A percentile compares a stretch with the other conserved stretches of the same genome.
These are phyloP conservation scores for Tenthredo livida DNA, from an alignment of 2,888 invertebrate species.

Conservation along the genomic window DNA sequence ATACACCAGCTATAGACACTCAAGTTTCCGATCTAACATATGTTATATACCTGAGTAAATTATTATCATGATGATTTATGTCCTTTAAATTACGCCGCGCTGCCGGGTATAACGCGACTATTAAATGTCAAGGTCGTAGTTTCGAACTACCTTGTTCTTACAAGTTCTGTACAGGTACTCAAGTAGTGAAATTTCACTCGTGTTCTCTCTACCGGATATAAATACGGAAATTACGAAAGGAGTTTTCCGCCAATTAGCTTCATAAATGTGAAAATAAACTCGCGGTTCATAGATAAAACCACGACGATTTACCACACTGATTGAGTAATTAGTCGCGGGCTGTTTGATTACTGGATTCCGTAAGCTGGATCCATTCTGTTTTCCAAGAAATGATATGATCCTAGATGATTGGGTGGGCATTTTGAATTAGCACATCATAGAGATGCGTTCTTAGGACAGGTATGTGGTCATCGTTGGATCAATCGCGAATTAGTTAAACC, in stretches of 20 bases:
- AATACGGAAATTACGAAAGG: not conserved
- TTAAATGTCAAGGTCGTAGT: conserved; percentile 10
- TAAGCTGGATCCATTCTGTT: not conserved
- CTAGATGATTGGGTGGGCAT: not conserved
- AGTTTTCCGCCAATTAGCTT: not conserved
- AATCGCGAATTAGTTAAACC: not conserved
- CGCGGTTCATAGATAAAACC: not conserved
- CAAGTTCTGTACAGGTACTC: not conserved
- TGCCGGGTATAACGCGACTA: not conserved
- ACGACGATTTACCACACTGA: not conserved
- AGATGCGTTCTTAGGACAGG: not conserved
- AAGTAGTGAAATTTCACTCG: not conserved
- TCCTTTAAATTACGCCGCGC: not conserved
- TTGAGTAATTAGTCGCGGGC: not conserved
- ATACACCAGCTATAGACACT: not conserved
- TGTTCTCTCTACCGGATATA: not conserved
- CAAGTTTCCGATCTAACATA: not conserved
- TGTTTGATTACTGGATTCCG: not conserved
- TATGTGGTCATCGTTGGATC: not conserved
- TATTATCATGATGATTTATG: not conserved
- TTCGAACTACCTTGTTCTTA: not conserved
- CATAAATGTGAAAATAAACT: not conserved
- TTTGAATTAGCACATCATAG: not conserved
- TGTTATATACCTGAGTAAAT: not conserved
- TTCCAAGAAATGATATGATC: not conserved